phyloP scores from a whole-genome alignment of 53 echinoderm and acorn worm genomes.

The Mesocentrotus franciscanus region DNA sequence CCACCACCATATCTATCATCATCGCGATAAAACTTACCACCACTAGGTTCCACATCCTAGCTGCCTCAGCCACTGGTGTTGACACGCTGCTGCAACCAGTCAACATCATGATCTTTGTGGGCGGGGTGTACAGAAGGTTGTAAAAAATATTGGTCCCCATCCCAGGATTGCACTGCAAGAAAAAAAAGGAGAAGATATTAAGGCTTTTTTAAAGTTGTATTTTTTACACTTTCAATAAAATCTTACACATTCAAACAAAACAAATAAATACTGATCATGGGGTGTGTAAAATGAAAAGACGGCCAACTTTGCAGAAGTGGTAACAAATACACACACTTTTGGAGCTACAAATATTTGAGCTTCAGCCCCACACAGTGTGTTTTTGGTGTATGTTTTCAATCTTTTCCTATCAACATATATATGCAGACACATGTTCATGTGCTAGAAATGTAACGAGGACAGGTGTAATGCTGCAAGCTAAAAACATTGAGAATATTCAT shows the following conservation, averaged over 20 bases:
- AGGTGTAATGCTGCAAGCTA: background rate
- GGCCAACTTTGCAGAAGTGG: background rate
- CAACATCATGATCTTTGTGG: conserved; percentile 95
- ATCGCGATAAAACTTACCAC: conserved; percentile 78
- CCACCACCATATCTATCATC: background rate
- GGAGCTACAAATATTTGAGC: background rate
- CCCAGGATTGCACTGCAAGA: conserved; percentile 94
- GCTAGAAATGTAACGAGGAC: conserved; percentile 12
- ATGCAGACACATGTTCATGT: conserved; percentile 31
- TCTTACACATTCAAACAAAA: background rate
- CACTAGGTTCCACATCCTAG: conserved; percentile 96
- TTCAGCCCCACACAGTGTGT: background rate
- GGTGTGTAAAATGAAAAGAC: background rate
- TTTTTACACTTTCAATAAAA: background rate
- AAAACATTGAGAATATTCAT: background rate
- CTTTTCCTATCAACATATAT: background rate
- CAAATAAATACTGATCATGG: background rate
- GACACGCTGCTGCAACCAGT: conserved; percentile 96
- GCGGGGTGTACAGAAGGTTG: conserved; percentile 92
- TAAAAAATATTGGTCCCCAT: conserved; percentile 96
- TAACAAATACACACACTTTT: background rate
- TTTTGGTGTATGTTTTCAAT: background rate
- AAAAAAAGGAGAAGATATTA: conserved; percentile 3
- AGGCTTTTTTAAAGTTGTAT: background rate
- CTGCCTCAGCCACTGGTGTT: conserved; percentile 96